phyloP scores from a whole-genome alignment of 2,888 invertebrate genomes.

The Ichneumon xanthorius region DNA sequence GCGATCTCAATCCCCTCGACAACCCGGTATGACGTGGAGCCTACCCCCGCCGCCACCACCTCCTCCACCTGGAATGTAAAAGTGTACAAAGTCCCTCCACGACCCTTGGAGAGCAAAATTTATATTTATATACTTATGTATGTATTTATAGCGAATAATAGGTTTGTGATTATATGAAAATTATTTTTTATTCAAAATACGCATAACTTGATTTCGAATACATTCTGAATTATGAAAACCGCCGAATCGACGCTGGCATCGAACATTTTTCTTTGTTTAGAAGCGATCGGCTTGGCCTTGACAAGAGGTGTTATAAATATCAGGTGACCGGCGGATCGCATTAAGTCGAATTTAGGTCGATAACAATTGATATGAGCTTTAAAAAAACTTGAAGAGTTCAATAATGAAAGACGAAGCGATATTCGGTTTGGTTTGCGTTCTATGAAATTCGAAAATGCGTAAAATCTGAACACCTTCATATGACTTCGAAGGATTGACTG shows the following conservation, averaged over 20 bases:
- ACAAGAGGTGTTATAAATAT: not conserved
- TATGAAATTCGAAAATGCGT: too few relatives aligned
- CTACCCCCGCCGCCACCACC: conserved; percentile 73
- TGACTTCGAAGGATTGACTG: too few relatives aligned
- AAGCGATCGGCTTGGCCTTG: not conserved
- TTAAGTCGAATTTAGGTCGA: too few relatives aligned
- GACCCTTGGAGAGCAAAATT: not conserved
- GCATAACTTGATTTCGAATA: not conserved
- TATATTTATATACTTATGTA: not conserved
- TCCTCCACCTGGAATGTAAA: conserved; percentile 64
- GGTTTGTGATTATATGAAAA: conserved; percentile 24
- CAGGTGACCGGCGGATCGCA: not conserved
- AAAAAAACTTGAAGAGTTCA: too few relatives aligned
- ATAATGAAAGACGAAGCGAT: too few relatives aligned
- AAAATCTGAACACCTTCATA: too few relatives aligned
- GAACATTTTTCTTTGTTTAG: not conserved
- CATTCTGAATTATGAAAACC: not conserved
- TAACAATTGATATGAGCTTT: too few relatives aligned
- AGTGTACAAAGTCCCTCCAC: not conserved
- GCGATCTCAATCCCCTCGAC: conserved; percentile 62
- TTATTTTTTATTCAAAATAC: conserved; percentile 1
- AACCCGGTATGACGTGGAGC: conserved; percentile 59
- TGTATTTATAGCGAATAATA: conserved; percentile 29
- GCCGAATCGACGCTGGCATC: not conserved
- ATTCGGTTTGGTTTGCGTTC: too few relatives aligned